These are phyloP conservation scores for Arion vulgaris DNA, from an alignment of 1,140 invertebrate genomes.

Conservation along the genomic window DNA sequence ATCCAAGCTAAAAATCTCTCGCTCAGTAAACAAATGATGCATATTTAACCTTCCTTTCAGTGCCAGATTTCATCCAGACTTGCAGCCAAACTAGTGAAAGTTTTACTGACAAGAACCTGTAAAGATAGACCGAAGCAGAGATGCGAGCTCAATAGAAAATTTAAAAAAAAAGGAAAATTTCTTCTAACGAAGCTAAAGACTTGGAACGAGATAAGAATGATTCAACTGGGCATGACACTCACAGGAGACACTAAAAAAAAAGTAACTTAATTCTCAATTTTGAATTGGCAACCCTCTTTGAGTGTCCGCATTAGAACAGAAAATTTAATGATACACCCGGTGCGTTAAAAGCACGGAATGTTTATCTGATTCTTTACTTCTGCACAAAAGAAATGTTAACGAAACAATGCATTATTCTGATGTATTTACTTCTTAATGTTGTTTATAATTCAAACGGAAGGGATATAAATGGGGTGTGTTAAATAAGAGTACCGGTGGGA, in stretches of 20 bases:
- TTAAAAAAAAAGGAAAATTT: not conserved
- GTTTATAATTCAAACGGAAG: not conserved
- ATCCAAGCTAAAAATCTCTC: no score
- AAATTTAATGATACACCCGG: not conserved
- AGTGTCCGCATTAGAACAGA: not conserved
- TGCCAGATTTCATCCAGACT: not conserved
- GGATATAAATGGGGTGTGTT: not conserved
- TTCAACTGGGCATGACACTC: not conserved
- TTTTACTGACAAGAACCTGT: not conserved
- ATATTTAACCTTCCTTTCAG: not conserved
- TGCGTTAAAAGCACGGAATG: not conserved
- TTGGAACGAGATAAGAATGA: not conserved
- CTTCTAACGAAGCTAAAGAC: not conserved
- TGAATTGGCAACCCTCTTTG: conserved; percentile 1
- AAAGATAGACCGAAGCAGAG: not conserved
- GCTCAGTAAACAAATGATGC: conserved; percentile 7
- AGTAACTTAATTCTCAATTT: not conserved
- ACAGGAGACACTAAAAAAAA: not conserved
- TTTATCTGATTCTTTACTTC: not conserved
- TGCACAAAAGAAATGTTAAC: not conserved
- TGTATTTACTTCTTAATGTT: not conserved
- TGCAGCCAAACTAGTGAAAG: not conserved
- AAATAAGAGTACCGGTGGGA: not conserved
- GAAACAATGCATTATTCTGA: not conserved
- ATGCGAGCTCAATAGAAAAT: not conserved